A percentile compares a stretch with the other conserved stretches of the same genome.
These are phyloP conservation scores for Podargus strigoides DNA, from an alignment of 2,797 vertebrate species.

Conservation along the genomic window DNA sequence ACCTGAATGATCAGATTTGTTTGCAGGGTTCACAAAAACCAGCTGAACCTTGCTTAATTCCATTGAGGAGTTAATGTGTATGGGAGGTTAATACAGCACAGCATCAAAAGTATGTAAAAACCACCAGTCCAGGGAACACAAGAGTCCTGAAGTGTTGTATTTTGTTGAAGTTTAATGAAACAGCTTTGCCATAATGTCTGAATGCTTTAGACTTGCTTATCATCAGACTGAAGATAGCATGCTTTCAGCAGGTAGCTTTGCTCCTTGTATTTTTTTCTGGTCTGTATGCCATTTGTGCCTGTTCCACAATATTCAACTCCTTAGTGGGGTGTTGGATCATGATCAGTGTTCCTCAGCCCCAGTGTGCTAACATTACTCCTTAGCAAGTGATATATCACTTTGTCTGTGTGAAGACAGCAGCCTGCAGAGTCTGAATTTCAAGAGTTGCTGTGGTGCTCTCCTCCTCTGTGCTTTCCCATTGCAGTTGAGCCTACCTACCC, in stretches of 20 bases:
- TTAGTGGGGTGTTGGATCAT: not conserved
- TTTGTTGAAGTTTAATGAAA: not conserved
- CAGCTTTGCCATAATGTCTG: not conserved
- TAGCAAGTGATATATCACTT: not conserved
- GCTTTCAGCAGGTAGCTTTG: not conserved
- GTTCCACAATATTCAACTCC: not conserved
- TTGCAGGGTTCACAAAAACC: not conserved
- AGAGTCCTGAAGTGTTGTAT: not conserved
- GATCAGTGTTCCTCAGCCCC: not conserved
- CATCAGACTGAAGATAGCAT: not conserved
- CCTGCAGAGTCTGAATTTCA: not conserved
- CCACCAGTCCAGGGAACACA: not conserved
- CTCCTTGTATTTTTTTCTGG: not conserved
- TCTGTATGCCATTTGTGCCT: not conserved
- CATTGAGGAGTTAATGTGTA: not conserved
- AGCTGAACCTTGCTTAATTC: not conserved
- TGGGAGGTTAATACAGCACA: not conserved
- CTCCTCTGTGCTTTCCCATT: not conserved
- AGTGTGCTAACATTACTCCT: not conserved
- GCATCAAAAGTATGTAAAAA: not conserved
- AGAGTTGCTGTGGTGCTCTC: not conserved
- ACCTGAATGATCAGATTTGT: not conserved
- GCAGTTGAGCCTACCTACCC: fast-evolving
- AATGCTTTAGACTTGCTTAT: not conserved
- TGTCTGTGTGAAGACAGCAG: not conserved